Evolutionary conservation across 2,797 vertebrate species (phyloP).

Genomic region (Tinamus major): DNA sequence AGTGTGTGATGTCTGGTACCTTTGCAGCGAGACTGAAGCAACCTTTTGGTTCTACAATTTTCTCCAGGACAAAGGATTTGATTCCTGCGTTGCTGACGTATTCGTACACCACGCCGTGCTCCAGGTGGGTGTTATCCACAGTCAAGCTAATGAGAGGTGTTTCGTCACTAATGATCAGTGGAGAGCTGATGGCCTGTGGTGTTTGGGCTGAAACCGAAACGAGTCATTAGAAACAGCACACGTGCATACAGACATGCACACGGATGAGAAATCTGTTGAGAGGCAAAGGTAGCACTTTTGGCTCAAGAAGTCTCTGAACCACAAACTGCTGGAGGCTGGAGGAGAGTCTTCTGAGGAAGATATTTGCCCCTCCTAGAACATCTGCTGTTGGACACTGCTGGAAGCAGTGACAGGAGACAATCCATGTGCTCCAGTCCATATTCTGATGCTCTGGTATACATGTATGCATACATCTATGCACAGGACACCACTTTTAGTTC

Average conservation of each 20-base stretch:
- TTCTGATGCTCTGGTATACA: neutral
- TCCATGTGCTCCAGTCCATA: neutral
- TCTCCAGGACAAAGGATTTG: constrained; percentile 94
- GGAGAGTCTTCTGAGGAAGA: neutral
- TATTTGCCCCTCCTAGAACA: neutral
- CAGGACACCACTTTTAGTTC: neutral
- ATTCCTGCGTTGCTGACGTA: constrained; percentile 92
- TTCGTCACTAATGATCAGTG: constrained; percentile 80
- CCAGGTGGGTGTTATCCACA: constrained; percentile 92
- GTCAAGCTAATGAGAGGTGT: constrained; percentile 88
- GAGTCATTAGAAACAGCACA: constrained; percentile 10
- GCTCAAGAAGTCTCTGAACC: neutral
- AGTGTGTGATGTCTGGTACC: constrained; percentile 71
- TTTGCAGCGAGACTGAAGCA: constrained; percentile 93
- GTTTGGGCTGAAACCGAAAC: constrained; percentile 40
- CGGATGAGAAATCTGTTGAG: neutral
- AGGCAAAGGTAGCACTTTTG: neutral
- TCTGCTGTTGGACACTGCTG: neutral
- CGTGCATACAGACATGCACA: neutral
- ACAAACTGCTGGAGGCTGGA: neutral
- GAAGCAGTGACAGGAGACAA: neutral
- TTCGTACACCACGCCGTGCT: constrained; percentile 94
- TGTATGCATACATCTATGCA: neutral
- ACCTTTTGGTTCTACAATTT: constrained; percentile 92
- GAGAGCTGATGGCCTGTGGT: neutral